Evolutionary conservation across 2,113 vertebrate genomes (phyloP).

Genomic region (Salvator merianae): DNA sequence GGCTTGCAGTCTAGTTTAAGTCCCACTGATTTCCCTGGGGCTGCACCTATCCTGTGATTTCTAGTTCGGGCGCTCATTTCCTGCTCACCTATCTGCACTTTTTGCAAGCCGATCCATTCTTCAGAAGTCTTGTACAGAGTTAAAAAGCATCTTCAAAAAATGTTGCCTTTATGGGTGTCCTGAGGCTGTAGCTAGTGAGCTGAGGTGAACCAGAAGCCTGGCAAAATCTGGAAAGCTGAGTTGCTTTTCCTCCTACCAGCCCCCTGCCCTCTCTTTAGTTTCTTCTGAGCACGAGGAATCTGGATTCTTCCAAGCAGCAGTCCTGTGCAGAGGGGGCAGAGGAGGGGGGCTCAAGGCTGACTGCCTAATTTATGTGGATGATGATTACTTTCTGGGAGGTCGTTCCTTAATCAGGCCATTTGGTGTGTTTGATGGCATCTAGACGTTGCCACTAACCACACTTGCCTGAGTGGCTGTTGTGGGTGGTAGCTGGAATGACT

Average conservation of each 20-base stretch:
- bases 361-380: not conserved
- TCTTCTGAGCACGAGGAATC: not conserved
- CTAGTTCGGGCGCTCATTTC: not conserved
- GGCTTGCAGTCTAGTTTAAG: too few species aligned
- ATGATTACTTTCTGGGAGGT: constrained; percentile 20
- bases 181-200: not conserved
- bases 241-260: not conserved
- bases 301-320: not conserved
- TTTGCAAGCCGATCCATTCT: not conserved
- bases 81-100: not conserved
- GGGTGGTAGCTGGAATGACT: constrained; percentile 21
- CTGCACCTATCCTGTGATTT: not conserved
- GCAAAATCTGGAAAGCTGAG: not conserved
- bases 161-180: not conserved
- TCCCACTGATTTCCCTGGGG: too few species aligned
- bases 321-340: not conserved
- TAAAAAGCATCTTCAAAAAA: not conserved
- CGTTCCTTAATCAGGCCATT: constrained; percentile 29
- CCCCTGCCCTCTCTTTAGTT: too few species aligned
- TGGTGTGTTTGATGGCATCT: constrained; percentile 60
- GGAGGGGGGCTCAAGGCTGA: not conserved
- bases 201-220: not conserved
- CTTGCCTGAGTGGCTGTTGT: not conserved
- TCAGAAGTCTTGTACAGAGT: not conserved
- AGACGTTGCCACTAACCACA: constrained; percentile 18